Evolutionary conservation across 2,888 invertebrate species (phyloP).

Genomic region (Zele albiditarsus): DNA sequence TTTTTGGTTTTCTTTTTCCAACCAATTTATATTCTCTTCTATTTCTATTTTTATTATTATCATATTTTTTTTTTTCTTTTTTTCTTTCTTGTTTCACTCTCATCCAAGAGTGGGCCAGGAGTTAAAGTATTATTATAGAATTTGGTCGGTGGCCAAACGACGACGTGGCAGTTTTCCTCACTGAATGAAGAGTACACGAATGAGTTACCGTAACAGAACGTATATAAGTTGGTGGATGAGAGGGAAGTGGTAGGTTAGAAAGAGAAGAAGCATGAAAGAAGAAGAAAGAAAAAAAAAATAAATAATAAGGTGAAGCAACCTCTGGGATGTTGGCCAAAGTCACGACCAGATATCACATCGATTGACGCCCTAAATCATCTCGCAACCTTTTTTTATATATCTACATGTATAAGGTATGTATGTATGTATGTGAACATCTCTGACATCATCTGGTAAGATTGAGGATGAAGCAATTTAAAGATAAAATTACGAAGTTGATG

Average conservation of each 20-base stretch:
- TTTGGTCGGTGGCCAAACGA: slow-evolving; percentile 44
- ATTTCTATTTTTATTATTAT: background rate
- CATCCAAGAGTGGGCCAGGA: background rate
- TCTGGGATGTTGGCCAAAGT: slow-evolving; percentile 23
- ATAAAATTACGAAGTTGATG: background rate
- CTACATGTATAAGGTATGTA: background rate
- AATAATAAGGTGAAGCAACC: slow-evolving; percentile 21
- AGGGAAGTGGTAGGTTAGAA: too few species aligned
- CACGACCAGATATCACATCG: slow-evolving; percentile 29
- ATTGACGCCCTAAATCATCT: slow-evolving; percentile 25
- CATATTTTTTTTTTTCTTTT: background rate
- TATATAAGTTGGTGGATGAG: background rate
- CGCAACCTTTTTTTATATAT: background rate
- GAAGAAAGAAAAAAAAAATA: slow-evolving; percentile 15
- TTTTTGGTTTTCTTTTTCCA: background rate
- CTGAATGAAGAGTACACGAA: slow-evolving; percentile 22
- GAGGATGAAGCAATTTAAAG: background rate
- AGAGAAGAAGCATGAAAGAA: slow-evolving; percentile 4
- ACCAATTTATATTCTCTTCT: background rate
- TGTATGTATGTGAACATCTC: background rate
- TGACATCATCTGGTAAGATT: background rate
- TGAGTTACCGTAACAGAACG: background rate
- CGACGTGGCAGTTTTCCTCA: slow-evolving; percentile 20
- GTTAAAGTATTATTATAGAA: slow-evolving; percentile 41
- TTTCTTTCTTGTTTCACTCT: background rate